Evolutionary conservation across 2,888 invertebrate genomes (phyloP).

Genomic region (Andrena bicolor): DNA sequence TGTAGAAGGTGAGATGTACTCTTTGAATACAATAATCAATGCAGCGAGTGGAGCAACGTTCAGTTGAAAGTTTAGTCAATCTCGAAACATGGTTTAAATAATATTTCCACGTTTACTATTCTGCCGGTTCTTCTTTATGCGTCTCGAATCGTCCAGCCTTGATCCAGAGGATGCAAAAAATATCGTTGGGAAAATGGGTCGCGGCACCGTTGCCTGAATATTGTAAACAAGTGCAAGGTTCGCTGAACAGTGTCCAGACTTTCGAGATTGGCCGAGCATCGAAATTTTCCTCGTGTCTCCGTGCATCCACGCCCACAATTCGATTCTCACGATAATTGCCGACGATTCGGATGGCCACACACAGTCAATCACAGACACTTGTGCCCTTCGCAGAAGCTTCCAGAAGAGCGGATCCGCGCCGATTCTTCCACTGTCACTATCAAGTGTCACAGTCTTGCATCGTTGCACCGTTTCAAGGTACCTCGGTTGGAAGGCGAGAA

Average conservation of each 20-base stretch:
- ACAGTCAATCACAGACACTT: too few relatives aligned
- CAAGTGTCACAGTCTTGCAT: too few relatives aligned
- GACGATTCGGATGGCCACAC: background rate
- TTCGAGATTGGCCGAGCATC: background rate
- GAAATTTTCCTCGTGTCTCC: background rate
- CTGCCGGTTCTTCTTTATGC: constrained; percentile 3
- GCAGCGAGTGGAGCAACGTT: too few relatives aligned
- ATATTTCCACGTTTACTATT: background rate
- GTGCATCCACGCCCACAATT: background rate
- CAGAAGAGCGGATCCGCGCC: too few relatives aligned
- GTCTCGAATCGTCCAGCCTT: constrained; percentile 17
- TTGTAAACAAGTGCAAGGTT: constrained; percentile 49
- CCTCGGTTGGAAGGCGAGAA: too few relatives aligned
- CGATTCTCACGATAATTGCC: background rate
- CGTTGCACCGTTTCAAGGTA: too few relatives aligned
- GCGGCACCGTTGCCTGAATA: constrained; percentile 33
- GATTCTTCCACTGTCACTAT: too few relatives aligned
- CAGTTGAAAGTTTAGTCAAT: too few relatives aligned
- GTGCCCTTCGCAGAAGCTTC: too few relatives aligned
- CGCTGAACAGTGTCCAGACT: constrained; percentile 28
- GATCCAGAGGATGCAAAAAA: constrained; percentile 44
- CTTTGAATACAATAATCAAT: too few relatives aligned
- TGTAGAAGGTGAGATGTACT: too few relatives aligned
- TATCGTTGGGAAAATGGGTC: constrained; percentile 41
- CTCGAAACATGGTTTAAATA: too few relatives aligned